Conservation (phyloP, 2,113 vertebrate genomes). For the Lycaon pictus region DNA sequence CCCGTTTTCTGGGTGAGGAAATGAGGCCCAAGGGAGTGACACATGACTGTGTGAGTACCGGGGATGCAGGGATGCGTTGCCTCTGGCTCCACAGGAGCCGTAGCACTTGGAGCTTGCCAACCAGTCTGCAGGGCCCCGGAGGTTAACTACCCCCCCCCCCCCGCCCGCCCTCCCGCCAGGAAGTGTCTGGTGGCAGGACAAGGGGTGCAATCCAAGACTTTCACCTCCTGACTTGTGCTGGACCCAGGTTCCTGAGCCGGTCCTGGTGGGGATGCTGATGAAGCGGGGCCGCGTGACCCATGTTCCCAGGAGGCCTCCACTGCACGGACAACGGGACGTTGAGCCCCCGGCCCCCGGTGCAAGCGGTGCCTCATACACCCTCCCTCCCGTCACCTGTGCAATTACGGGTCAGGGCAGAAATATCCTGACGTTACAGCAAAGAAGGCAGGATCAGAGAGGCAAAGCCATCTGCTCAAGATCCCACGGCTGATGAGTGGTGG, state of each 20-base stretch:
- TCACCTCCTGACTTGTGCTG: neutral
- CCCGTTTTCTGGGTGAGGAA: neutral
- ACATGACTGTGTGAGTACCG: no score
- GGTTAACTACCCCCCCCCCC: neutral
- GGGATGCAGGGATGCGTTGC: rapidly evolving
- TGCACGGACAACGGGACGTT: rapidly evolving
- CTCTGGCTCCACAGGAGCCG: rapidly evolving
- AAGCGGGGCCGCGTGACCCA: rapidly evolving
- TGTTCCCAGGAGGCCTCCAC: neutral
- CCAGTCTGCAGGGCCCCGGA: neutral
- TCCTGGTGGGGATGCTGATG: neutral
- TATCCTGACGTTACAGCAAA: neutral
- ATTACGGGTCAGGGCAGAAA: neutral
- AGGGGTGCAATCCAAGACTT: neutral
- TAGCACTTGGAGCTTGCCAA: no score
- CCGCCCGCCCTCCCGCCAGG: no score
- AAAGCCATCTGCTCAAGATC: neutral
- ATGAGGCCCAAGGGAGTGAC: neutral
- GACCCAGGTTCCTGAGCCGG: rapidly evolving
- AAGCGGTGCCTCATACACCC: rapidly evolving
- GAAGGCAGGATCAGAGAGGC: constrained; percentile 5
- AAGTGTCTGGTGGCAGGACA: rapidly evolving
- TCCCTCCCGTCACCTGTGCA: no score
- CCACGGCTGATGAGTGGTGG: neutral
- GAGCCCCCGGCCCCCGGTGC: neutral